phyloP scores from a whole-genome alignment of 1,140 invertebrate species.

The Diabrotica virgifera region DNA sequence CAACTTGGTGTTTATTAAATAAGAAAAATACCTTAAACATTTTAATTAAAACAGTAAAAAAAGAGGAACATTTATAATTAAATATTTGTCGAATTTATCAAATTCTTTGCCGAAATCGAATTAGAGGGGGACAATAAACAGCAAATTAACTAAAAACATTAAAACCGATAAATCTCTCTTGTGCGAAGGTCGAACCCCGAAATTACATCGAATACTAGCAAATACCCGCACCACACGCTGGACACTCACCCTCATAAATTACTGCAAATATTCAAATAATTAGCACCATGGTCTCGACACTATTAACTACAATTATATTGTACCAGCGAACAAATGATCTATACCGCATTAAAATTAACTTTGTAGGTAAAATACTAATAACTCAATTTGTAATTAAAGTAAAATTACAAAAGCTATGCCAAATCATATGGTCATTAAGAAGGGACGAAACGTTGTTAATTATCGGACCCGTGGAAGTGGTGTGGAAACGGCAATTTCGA shows the following conservation, averaged over 20 bases:
- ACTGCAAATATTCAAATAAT: conserved; percentile 14
- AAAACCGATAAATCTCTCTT: too few relatives aligned
- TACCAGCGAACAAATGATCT: conserved; percentile 8
- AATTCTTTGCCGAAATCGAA: too few relatives aligned
- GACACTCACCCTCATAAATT: conserved; percentile 4
- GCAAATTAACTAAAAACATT: too few relatives aligned
- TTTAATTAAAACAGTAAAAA: too few relatives aligned
- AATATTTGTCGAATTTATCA: too few relatives aligned
- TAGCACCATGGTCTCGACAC: neutral
- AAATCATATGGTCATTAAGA: conserved; percentile 15
- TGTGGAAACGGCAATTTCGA: conserved; percentile 1
- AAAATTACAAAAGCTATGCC: conserved; percentile 18
- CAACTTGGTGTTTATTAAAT: too few relatives aligned
- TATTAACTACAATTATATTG: conserved; percentile 8
- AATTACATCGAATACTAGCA: too few relatives aligned
- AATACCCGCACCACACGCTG: neutral
- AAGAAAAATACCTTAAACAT: too few relatives aligned
- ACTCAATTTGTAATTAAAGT: conserved; percentile 15
- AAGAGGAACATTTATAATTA: too few relatives aligned
- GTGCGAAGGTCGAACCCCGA: too few relatives aligned
- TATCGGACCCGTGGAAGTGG: conserved; percentile 6
- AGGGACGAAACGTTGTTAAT: conserved; percentile 8
- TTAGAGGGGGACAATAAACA: too few relatives aligned
- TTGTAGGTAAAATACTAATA: conserved; percentile 11
- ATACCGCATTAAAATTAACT: conserved; percentile 18